These are phyloP conservation scores for Meleagris gallopavo DNA, from an alignment of 2,113 vertebrate genomes.

Conservation along the genomic window DNA sequence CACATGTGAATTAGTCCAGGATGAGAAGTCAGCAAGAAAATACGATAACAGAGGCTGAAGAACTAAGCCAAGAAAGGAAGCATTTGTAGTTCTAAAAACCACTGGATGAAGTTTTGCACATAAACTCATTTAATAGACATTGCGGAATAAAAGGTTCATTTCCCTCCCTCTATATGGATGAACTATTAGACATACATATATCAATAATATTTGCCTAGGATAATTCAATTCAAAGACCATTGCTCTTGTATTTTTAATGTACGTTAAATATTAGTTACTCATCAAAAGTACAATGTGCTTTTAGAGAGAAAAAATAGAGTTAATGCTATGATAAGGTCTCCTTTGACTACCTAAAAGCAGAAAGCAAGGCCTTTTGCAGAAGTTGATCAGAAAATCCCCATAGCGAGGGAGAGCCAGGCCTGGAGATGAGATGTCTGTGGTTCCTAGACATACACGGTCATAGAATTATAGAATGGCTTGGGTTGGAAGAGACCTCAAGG, in stretches of 20 bases:
- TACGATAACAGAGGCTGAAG: slow-evolving; percentile 44
- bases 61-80: slow-evolving; percentile 63
- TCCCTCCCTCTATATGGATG: not conserved
- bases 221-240: not conserved
- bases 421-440: not conserved
- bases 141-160: slow-evolving; percentile 48
- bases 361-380: not conserved
- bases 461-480: too few species aligned
- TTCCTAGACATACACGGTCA: rapidly evolving
- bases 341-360: not conserved
- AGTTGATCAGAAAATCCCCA: not conserved
- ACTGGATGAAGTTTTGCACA: slow-evolving; percentile 53
- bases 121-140: slow-evolving; percentile 53
- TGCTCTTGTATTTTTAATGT: not conserved
- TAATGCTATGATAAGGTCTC: not conserved
- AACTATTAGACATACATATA: not conserved
- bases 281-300: not conserved
- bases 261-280: not conserved
- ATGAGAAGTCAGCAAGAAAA: slow-evolving; percentile 5
- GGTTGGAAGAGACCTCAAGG: too few species aligned
- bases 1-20: slow-evolving; percentile 40
- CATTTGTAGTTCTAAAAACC: slow-evolving; percentile 60
- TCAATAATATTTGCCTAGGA: slow-evolving; percentile 14
- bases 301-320: not conserved
- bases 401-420: not conserved